Percentiles rank a stretch among this genome's conserved stretches.
Conservation (phyloP, 1,140 invertebrate genomes). For the Drosophila jambulina region DNA sequence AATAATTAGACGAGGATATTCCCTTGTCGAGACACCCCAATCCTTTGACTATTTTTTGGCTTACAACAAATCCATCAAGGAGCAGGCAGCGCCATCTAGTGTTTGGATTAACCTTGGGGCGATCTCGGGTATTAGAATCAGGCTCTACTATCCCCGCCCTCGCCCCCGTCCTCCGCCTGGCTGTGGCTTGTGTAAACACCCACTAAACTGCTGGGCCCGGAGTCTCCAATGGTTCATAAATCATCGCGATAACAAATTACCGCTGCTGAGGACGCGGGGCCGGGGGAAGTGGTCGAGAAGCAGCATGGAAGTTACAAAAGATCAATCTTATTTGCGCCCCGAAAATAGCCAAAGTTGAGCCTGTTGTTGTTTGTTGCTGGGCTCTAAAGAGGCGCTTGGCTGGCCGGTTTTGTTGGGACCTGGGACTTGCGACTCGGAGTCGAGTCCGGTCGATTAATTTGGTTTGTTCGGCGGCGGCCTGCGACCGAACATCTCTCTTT, state of each 20-base stretch:
- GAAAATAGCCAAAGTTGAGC: slow-evolving; percentile 62
- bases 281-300: slow-evolving; percentile 36
- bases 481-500: slow-evolving; percentile 59
- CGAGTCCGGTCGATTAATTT: slow-evolving; percentile 46
- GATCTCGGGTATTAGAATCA: slow-evolving; percentile 66
- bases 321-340: slow-evolving; percentile 83
- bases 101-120: slow-evolving; percentile 45
- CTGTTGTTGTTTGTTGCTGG: slow-evolving; percentile 18
- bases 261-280: slow-evolving; percentile 56
- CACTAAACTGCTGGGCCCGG: slow-evolving; percentile 64
- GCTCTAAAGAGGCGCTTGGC: slow-evolving; percentile 63
- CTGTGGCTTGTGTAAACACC: slow-evolving; percentile 77
- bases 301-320: slow-evolving; percentile 83
- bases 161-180: neutral
- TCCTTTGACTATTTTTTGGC: slow-evolving; percentile 16
- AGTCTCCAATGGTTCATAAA: slow-evolving; percentile 77
- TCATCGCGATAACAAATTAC: slow-evolving; percentile 84
- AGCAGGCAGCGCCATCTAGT: slow-evolving; percentile 65
- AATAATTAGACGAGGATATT: neutral
- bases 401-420: slow-evolving; percentile 11
- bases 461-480: slow-evolving; percentile 39
- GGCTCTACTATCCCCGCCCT: slow-evolving; percentile 18
- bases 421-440: slow-evolving; percentile 17
- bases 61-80: slow-evolving; percentile 77
- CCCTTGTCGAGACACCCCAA: neutral